Evolutionary conservation across 2,888 invertebrate genomes (phyloP), one percentile per base, ranked within the genome.

Genomic region (Caenorhabditis sp.): DNA sequence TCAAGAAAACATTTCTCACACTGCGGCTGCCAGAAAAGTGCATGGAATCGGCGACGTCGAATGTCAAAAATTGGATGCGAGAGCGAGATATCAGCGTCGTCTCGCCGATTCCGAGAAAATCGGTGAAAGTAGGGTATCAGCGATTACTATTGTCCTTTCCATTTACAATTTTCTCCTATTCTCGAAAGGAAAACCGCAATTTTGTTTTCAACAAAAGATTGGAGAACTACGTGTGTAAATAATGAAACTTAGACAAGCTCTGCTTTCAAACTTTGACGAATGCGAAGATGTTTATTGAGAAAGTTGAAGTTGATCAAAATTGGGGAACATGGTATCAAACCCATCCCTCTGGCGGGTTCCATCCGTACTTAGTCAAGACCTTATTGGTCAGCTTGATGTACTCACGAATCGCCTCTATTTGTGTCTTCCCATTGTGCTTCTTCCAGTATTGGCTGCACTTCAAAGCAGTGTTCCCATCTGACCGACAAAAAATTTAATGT

Each of bases 341-440:
- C 88, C 88, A 88, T 79, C 86, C 86, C 56, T 80, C 78, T 15
- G 88, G 87, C 20, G 88, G 89, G 64, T 89, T 89, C 89, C 89
- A 89, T 55, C 89, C 89, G 62, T 85, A 88, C 18, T 84, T 83
- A 64, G 88, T 88, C 50, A 89, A 50, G 20, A 84, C 79, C 67
- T 71, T 77, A 60, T 89, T 89, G 18, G 88, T 83, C 20, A 82
- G 77, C 28, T 84, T 83, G 56, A 89, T 88, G 79, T 77, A 89
- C 53, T 82, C 86, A 11, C 85, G 81, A 55, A 88, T 88, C 18
- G 86, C 84, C 18, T 88, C 87, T 44, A 86, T 80, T 24, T 83
- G 65, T 3, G 80, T 70, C 70, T 64, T 87, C 44, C 86, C 86
- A 18, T 51, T 69, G 35, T 70, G 80, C 55, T 80, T 76, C 69